Conservation (phyloP, 2,888 invertebrate species). For the Eupithecia insigniata region DNA sequence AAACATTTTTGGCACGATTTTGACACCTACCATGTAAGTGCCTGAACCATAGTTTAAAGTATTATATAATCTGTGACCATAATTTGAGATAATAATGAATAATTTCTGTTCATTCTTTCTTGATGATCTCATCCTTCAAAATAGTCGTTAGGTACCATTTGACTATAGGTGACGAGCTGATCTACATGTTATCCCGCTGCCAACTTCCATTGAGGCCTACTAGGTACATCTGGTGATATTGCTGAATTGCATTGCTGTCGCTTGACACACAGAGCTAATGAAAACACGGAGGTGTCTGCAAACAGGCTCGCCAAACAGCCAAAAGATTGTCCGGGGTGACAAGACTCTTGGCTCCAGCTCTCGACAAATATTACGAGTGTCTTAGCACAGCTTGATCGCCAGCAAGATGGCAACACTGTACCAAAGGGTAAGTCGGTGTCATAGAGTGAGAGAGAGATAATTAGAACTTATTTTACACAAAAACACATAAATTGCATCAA, state of each 20-base stretch:
- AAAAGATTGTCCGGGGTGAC: conserved; percentile 1
- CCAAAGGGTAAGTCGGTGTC: no score
- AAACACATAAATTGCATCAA: no score
- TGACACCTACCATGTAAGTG: no score
- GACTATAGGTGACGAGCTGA: background rate
- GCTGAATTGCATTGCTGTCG: background rate
- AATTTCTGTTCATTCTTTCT: no score
- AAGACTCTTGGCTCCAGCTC: background rate
- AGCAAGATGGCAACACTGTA: background rate
- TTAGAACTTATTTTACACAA: no score
- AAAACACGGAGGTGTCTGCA: conserved; percentile 9
- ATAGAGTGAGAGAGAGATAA: no score
- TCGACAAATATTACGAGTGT: background rate
- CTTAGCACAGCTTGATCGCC: background rate
- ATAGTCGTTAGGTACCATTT: background rate
- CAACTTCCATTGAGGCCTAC: background rate
- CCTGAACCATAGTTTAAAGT: no score
- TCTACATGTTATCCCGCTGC: background rate
- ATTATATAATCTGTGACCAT: no score
- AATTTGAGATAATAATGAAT: no score
- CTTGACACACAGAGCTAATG: conserved; percentile 5
- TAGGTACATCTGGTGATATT: background rate
- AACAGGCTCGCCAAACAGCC: background rate
- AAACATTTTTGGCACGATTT: no score
- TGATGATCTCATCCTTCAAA: background rate